Base-by-base conservation (phyloP, 2,888 invertebrate genomes). In the Xestia ashworthii region DNA sequence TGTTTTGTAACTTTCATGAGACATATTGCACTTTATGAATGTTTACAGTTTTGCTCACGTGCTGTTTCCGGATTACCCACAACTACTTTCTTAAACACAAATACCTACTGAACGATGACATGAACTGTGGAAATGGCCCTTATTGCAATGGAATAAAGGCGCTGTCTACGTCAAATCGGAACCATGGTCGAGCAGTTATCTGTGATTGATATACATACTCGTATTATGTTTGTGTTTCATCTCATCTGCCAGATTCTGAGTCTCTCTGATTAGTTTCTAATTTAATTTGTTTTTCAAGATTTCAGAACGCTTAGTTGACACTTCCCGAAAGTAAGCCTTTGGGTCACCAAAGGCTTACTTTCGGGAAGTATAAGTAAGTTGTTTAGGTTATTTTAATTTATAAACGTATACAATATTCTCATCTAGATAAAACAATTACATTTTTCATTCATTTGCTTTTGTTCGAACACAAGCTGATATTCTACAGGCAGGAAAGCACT, bases 11-110 rank as follows among this genome's bases (percentile, higher is more conserved):
- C 50, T 50, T 38, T 25, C 1, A 14, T 41, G 55, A 66, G 82
- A 82, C 50, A 32, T 55, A 74, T 65, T 48, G 16, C 44, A 50
- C 58, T 58, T 81, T 66, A 25, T 22, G 16, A 58, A 65, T 81
- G 81, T 50, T 50, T 81, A 81, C 74, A 32, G 48, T 55, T 48
- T 55, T 41, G 12, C 48, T 58, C 75, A 25, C 75, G 82, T 81
- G 82, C 78, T 81, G 22, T 75, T 75, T 65, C 50, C 50, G 38
- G 58, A 81, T 66, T 74, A 22, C 12, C 14, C 9, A 38, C 16
- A 65, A 25, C 32, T 41, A 41, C 11, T 32, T 64, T 65, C 62
- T 41, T 53, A 46, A 78, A 48, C 19, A 78, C 44, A 80, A 46
- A 62, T 46, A 53, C 53, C 41, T 44, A 14, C n/a, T 25, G 19